phyloP scores from a whole-genome alignment of 2,797 vertebrate genomes.

The Scyliorhinus canicula region DNA sequence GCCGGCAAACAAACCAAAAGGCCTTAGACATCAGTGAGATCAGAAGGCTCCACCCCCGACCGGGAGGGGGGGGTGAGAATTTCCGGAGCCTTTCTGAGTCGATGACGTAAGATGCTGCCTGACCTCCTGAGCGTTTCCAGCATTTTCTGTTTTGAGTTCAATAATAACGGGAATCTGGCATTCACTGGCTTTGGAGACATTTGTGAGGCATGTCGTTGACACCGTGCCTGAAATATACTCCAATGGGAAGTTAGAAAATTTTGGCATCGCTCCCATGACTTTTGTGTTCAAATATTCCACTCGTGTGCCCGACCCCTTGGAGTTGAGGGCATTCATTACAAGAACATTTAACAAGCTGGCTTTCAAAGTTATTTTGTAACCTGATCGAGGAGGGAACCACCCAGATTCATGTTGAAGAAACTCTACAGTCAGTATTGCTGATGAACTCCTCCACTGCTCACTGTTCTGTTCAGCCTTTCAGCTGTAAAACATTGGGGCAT shows the following conservation, averaged over 20 bases:
- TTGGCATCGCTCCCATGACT: neutral
- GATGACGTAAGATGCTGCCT: neutral
- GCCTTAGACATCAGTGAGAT: too few relatives aligned
- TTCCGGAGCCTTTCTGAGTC: neutral
- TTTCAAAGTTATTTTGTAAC: conserved; percentile 26
- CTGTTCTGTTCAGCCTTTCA: neutral
- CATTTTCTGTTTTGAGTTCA: neutral
- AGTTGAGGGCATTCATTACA: neutral
- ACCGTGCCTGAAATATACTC: neutral
- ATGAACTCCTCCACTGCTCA: neutral
- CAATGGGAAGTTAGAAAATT: neutral
- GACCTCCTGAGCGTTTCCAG: neutral
- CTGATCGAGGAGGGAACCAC: neutral
- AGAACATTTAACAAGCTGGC: neutral
- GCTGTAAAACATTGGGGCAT: neutral
- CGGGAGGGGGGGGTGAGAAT: too few relatives aligned
- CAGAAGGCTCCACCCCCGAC: too few relatives aligned
- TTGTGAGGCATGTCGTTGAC: neutral
- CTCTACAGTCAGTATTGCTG: neutral
- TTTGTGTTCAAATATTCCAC: conserved; percentile 1
- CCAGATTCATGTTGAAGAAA: neutral
- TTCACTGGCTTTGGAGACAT: too few relatives aligned
- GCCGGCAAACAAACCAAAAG: too few relatives aligned
- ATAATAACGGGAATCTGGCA: neutral
- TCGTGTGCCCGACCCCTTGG: neutral